A percentile compares a stretch with the other conserved stretches of the same genome.
These are phyloP conservation scores for Argynnis bischoffii DNA, from an alignment of 2,888 invertebrate species.

Conservation along the genomic window DNA sequence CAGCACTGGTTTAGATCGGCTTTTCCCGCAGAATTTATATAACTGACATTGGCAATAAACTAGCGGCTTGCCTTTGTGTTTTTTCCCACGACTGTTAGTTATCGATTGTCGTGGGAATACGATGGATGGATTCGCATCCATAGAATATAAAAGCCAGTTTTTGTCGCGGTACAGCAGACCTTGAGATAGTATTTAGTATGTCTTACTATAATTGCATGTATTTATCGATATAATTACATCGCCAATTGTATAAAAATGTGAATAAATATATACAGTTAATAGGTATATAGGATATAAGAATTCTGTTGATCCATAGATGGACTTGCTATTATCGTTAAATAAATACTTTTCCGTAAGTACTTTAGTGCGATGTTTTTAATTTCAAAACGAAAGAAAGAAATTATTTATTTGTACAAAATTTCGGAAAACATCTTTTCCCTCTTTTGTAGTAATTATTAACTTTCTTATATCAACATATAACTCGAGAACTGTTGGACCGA, in stretches of 20 bases:
- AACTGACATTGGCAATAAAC: conserved; percentile 61
- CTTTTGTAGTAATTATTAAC: too few relatives aligned
- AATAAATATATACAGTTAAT: background rate
- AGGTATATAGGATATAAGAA: too few relatives aligned
- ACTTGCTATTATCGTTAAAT: too few relatives aligned
- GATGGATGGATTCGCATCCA: conserved; percentile 34
- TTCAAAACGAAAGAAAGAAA: too few relatives aligned
- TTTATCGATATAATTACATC: conserved; percentile 16
- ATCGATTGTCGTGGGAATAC: conserved; percentile 55
- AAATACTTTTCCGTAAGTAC: too few relatives aligned
- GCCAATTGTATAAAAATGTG: background rate
- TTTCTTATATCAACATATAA: too few relatives aligned
- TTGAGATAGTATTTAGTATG: conserved; percentile 30
- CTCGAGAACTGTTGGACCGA: too few relatives aligned
- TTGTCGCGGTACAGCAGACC: conserved; percentile 23
- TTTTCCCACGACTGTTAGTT: conserved; percentile 60
- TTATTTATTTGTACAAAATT: too few relatives aligned
- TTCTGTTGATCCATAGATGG: too few relatives aligned
- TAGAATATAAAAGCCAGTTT: conserved; percentile 31
- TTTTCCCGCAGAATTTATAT: conserved; percentile 61
- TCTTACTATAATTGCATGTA: conserved; percentile 24
- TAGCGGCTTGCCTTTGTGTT: conserved; percentile 60
- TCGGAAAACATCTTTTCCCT: too few relatives aligned
- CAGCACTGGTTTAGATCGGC: conserved; percentile 58
- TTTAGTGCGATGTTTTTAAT: too few relatives aligned